phyloP scores from a whole-genome alignment of 2,797 vertebrate genomes.

The Remorina albescens region DNA sequence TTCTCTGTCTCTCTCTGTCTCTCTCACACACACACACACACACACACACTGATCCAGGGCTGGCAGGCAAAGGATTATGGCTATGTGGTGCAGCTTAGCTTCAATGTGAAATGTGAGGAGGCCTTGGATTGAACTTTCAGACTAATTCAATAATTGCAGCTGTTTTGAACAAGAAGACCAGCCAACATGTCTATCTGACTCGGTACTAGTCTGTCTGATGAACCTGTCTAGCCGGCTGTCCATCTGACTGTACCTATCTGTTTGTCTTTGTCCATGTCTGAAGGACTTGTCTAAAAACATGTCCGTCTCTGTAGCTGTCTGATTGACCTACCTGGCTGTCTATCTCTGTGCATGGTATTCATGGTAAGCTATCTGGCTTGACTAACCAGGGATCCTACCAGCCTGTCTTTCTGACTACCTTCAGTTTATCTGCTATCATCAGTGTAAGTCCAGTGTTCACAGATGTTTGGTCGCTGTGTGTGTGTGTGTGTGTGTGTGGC shows the following conservation, averaged over 20 bases:
- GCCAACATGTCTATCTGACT: conserved; percentile 41
- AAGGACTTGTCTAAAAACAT: neutral
- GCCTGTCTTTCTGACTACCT: conserved; percentile 10
- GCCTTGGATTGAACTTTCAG: conserved; percentile 92
- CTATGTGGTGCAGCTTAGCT: conserved; percentile 90
- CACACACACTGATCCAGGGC: conserved; percentile 68
- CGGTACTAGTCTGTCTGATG: conserved; percentile 10
- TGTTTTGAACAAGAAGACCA: conserved; percentile 66
- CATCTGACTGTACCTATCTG: neutral
- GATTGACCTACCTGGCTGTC: conserved; percentile 8
- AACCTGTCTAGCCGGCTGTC: too few relatives aligned
- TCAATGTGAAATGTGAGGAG: conserved; percentile 93
- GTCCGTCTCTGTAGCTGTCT: neutral
- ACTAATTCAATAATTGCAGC: conserved; percentile 98
- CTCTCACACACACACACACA: conserved; percentile 28
- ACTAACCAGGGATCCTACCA: neutral
- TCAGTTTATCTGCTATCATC: conserved; percentile 11
- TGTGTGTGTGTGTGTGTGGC: conserved; percentile 28
- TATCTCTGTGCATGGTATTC: neutral
- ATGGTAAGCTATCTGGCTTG: conserved; percentile 1
- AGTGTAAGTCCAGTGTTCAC: too few relatives aligned
- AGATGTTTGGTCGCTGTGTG: conserved; percentile 4
- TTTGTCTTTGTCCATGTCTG: neutral
- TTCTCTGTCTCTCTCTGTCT: conserved; percentile 29
- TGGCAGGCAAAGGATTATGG: conserved; percentile 88